Conservation (phyloP, 2,113 vertebrate genomes). For the human region GRCh38 chr3:18849501-18850000, state of each 20-base stretch:
- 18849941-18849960: neutral
- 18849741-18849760: neutral
- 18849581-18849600: neutral
- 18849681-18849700: neutral
- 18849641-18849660: neutral
- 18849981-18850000: neutral
- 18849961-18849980: neutral
- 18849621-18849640: neutral
- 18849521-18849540: neutral
- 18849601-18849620: neutral
- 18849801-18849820: neutral
- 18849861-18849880: neutral
- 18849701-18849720: neutral
- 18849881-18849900: neutral
- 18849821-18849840: constrained; percentile 16
- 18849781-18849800: neutral
- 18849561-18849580: neutral
- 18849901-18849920: constrained; percentile 34
- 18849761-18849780: neutral
- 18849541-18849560: neutral
- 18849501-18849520: neutral
- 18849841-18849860: neutral
- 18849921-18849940: constrained; percentile 35
- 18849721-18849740: neutral
- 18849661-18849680: neutral